Evolutionary conservation across 2,888 invertebrate species (phyloP).

Genomic region (Limnephilus rhombicus): DNA sequence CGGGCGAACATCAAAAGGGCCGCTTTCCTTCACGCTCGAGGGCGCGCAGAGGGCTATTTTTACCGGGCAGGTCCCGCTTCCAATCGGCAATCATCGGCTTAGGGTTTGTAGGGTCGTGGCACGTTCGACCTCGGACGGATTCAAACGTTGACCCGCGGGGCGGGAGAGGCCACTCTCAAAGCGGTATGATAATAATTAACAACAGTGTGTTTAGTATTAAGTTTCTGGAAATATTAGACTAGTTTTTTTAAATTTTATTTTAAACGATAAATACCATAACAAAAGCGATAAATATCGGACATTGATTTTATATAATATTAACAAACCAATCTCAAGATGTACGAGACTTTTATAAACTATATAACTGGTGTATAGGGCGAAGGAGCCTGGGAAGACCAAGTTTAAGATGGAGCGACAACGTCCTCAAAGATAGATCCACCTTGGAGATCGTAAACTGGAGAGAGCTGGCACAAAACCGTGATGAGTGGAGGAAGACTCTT

Average conservation of each 20-base stretch:
- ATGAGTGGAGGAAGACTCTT: no score
- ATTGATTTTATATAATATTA: neutral
- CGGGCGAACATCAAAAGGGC: neutral
- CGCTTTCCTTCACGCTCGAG: neutral
- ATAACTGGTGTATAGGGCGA: no score
- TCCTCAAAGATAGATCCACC: no score
- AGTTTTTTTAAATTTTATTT: no score
- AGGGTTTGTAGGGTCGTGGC: neutral
- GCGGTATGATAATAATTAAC: neutral
- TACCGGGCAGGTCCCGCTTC: constrained; percentile 1
- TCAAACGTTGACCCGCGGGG: neutral
- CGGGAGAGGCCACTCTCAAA: neutral
- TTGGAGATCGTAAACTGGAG: no score
- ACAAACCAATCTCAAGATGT: no score
- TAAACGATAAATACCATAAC: no score
- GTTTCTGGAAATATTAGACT: neutral
- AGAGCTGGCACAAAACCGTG: no score
- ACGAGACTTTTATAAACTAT: no score
- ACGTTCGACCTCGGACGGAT: neutral
- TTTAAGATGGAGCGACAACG: no score
- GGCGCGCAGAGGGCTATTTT: neutral
- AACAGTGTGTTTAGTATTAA: neutral
- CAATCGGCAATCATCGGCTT: constrained; percentile 1
- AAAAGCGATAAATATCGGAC: no score
- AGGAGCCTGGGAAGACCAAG: no score